Percentiles rank a stretch among this genome's conserved stretches.
Evolutionary conservation across 2,113 vertebrate species (phyloP).

Genomic region (Haemorhous mexicanus): DNA sequence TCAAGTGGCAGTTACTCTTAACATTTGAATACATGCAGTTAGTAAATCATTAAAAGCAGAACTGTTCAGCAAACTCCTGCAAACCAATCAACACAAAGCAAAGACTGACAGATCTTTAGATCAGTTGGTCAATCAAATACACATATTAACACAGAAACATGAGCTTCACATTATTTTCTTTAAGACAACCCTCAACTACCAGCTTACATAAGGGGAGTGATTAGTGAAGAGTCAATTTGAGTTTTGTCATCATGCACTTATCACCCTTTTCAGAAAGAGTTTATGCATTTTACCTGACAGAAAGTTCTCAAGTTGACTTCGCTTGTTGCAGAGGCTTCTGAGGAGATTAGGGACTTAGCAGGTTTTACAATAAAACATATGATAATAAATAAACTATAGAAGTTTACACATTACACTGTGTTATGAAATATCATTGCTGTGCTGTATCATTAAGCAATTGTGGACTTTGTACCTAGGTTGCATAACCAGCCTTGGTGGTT

Average conservation of each 20-base stretch:
- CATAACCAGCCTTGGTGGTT: neutral
- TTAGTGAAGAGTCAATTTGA: neutral
- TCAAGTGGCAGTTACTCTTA: neutral
- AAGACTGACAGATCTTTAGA: neutral
- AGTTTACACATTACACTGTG: neutral
- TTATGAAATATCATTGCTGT: neutral
- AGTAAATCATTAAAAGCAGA: neutral
- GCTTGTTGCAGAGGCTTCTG: neutral
- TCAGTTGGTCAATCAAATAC: neutral
- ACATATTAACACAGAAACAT: neutral
- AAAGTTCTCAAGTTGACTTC: neutral
- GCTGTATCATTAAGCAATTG: neutral
- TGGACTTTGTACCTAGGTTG: neutral
- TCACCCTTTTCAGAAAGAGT: neutral
- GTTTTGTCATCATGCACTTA: neutral
- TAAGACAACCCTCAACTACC: neutral
- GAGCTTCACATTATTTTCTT: neutral
- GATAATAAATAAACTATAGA: neutral
- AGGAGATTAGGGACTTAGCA: neutral
- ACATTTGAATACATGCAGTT: neutral
- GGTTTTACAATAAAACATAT: neutral
- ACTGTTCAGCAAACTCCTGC: neutral
- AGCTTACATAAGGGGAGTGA: neutral
- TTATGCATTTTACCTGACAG: neutral
- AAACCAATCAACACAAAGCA: neutral